Base-by-base conservation (phyloP, 2,113 vertebrate genomes). In the Chrysemys picta region DNA sequence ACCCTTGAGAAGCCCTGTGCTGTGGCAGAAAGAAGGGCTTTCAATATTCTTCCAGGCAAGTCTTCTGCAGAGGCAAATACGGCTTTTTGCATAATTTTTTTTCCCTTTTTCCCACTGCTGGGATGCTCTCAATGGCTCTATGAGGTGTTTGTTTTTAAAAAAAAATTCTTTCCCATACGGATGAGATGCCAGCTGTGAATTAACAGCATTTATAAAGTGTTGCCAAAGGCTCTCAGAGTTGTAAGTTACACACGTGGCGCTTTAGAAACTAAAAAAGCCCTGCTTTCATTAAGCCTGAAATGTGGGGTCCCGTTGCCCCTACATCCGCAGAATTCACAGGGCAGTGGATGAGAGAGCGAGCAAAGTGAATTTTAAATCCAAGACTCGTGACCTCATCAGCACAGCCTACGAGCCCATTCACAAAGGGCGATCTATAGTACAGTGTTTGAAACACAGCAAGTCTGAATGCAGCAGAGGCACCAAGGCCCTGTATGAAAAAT, bases 361-460 rank as follows among this genome's bases (percentile, higher is more conserved):
- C 49, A 57, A 54, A 89, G 88, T 57, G 86, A 90, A 96, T 96
- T 92, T 95, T 87, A 96, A 91, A 96, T 56, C 84, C 78, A 87
- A 54, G 91, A 87, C 92, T 91, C 89, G 91, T 94, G 95, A 97
- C 88, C 89, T 96, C 93, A 93, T 88, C 84, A n/a, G 54, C n/a
- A 52, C 65, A 82, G 65, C 88, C 75, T 72, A 19, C 83, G 88
- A 69, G 84, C 62, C 85, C 78, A 42, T 87, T 95, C 85, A 96
- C 94, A 98, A 97, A 97, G 92, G 35, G 45, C 1, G 19, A 97
- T 95, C 85, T 97, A 95, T 98, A 83, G 59, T 92, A 91, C 84
- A 78, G 27, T 17, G 35, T 95, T 95, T 94, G 96, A 97, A 96
- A 87, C 50, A 78, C 87, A 76, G n/a, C 14, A 84, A 96, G 94